Evolutionary conservation across 2,797 vertebrate genomes (phyloP).

Genomic region (Hippocampus kuda): DNA sequence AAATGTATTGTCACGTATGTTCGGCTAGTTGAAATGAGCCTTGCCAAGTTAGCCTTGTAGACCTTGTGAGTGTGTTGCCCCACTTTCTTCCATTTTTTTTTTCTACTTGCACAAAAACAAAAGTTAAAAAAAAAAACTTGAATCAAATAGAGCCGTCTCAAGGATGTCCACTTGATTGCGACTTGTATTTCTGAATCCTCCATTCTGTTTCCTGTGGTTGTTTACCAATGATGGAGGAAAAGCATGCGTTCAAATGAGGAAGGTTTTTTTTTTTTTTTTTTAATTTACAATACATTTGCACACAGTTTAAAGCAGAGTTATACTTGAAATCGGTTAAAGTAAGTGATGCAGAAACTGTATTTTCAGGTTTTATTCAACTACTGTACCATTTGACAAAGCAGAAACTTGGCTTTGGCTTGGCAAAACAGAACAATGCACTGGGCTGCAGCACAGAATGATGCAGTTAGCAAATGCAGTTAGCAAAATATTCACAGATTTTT

Average conservation of each 20-base stretch:
- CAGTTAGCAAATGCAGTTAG: background rate
- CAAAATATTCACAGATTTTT: conserved; percentile 6
- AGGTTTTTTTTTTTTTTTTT: conserved; percentile 39
- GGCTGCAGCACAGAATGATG: background rate
- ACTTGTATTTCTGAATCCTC: conserved; percentile 61
- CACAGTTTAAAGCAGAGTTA: conserved; percentile 44
- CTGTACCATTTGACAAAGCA: conserved; percentile 28
- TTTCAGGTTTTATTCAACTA: conserved; percentile 44
- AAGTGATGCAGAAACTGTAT: conserved; percentile 30
- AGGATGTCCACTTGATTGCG: conserved; percentile 67
- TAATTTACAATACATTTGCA: conserved; percentile 52
- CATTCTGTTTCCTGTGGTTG: conserved; percentile 41
- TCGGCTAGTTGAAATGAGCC: conserved; percentile 41
- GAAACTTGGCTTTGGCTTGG: conserved; percentile 14
- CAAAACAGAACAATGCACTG: conserved; percentile 1
- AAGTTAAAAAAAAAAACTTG: conserved; percentile 45
- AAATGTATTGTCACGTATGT: conserved; percentile 58
- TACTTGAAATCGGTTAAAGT: conserved; percentile 55
- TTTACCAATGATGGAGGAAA: conserved; percentile 27
- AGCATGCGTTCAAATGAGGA: conserved; percentile 42
- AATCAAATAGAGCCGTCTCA: conserved; percentile 64
- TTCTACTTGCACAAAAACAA: conserved; percentile 23
- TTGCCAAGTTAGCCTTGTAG: conserved; percentile 42
- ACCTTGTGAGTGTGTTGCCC: conserved; percentile 56
- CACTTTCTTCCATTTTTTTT: conserved; percentile 19